Conservation (phyloP, 1,140 invertebrate genomes). For the Rhagoletis pomonella region DNA sequence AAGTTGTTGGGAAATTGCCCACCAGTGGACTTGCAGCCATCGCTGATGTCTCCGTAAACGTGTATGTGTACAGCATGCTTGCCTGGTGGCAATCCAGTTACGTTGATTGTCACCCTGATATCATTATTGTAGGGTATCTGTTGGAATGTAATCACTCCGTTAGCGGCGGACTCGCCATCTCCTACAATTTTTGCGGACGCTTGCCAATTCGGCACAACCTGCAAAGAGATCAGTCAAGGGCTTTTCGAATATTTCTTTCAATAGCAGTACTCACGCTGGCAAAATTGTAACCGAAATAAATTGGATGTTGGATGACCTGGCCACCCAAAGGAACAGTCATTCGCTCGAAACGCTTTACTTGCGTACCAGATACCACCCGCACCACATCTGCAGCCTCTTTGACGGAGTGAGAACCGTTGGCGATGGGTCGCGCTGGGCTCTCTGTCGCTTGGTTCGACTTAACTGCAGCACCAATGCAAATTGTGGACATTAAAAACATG, state of each 20-base stretch:
- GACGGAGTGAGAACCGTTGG: conserved; percentile 54
- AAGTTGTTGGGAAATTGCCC: conserved; percentile 75
- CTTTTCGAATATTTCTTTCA: background rate
- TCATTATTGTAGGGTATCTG: conserved; percentile 72
- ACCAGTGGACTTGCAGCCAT: conserved; percentile 77
- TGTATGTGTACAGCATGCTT: conserved; percentile 87
- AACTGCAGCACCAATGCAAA: background rate
- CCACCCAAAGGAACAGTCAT: conserved; percentile 64
- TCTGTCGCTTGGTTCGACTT: conserved; percentile 60
- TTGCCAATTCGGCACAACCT: conserved; percentile 66
- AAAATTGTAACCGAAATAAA: conserved; percentile 41
- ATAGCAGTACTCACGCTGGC: background rate
- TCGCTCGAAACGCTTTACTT: conserved; percentile 70
- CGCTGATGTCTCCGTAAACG: conserved; percentile 81
- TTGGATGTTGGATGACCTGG: conserved; percentile 49
- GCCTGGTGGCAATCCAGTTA: conserved; percentile 77
- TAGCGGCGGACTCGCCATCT: conserved; percentile 62
- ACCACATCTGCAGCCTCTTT: conserved; percentile 64
- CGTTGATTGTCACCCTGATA: conserved; percentile 76
- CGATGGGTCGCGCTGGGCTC: conserved; percentile 62
- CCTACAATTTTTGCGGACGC: conserved; percentile 64
- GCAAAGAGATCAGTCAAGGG: background rate
- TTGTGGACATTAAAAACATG: background rate
- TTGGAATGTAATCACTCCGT: conserved; percentile 68
- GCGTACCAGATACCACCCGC: conserved; percentile 71